Base-by-base conservation (phyloP, 2,113 vertebrate genomes). In the Atlantisia rogersi region DNA sequence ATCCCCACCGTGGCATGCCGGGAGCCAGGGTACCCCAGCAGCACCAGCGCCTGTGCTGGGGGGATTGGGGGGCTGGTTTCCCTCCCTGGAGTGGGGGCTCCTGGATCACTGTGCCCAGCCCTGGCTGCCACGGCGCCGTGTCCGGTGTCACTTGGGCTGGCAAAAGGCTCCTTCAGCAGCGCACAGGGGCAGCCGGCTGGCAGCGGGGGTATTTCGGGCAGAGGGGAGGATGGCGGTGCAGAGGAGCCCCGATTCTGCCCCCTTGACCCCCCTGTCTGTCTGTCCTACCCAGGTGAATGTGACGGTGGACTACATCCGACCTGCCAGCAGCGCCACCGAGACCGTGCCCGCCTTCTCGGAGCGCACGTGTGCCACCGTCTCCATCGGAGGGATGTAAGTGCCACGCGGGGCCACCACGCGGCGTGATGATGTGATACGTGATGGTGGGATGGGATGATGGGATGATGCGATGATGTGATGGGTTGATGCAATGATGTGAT, bases 241-340 rank as follows among this genome's bases (percentile, higher is more conserved):
- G 42, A 44, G 42, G 42, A 44, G 42, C 42, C 42, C 42, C 42
- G 16, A 44, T 44, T 44, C 42, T 44, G 42, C 42, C 42, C 42
- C 42, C 42, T 15, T 17, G 42, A 44, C 42, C 42, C 42, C 15
- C 16, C 42, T 44, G 42, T 44, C 42, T 44, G 42, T 44, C 40
- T 87, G 2, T 81, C 80, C 21, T 60, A 95, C 97, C 6, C 42
- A 99, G 99, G 99, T 99, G 97, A 99, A 98, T 13, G 99, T 99
- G 94, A 99, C 98, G 0, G 99, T 99, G 69, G 99, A 99, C 97
- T 99, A 99, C 98, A 99, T 99, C 97, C 98, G 99, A 93, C 98
- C 99, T 0, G 99, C 99, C 74, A 99, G 99, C 48, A 98, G 98
- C 4, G 98, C 98, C 62, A 98, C 98, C 12, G 99, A 99, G 35